Conservation (phyloP, 2,113 vertebrate genomes). For the Apodemus sylvaticus region DNA sequence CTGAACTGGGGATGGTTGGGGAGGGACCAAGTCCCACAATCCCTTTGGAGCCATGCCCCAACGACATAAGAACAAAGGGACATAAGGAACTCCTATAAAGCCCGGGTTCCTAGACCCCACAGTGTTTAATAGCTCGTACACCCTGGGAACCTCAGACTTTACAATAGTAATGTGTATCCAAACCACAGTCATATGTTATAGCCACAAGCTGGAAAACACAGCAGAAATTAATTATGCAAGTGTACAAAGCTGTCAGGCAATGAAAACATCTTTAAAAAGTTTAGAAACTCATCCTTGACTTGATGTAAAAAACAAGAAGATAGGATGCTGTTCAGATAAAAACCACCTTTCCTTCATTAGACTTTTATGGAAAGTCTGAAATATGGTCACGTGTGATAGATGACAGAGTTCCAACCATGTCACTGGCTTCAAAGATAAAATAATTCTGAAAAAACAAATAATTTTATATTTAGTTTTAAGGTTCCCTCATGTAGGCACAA, state of each 20-base stretch:
- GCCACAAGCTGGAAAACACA: not conserved
- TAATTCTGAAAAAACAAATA: conserved; percentile 5
- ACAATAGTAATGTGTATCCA: too few relatives aligned
- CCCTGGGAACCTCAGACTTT: not conserved
- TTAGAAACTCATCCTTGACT: not conserved
- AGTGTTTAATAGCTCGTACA: not conserved
- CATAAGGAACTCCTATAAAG: not conserved
- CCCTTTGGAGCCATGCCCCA: not conserved
- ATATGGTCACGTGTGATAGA: not conserved
- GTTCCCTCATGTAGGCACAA: not conserved
- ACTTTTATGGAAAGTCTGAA: not conserved
- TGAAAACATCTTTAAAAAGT: not conserved
- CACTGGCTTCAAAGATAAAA: not conserved
- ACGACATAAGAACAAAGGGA: not conserved
- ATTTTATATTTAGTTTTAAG: not conserved
- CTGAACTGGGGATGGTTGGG: not conserved
- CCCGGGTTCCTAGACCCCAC: not conserved
- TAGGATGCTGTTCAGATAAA: not conserved
- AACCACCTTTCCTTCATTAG: not conserved
- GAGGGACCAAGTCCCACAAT: not conserved
- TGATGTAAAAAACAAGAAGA: not conserved
- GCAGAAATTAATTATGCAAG: not conserved
- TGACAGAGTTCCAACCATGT: not conserved
- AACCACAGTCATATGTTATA: not conserved
- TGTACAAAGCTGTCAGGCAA: not conserved